Conservation (phyloP, 2,113 vertebrate genomes). For the Nothocercus nigrocapillus region DNA sequence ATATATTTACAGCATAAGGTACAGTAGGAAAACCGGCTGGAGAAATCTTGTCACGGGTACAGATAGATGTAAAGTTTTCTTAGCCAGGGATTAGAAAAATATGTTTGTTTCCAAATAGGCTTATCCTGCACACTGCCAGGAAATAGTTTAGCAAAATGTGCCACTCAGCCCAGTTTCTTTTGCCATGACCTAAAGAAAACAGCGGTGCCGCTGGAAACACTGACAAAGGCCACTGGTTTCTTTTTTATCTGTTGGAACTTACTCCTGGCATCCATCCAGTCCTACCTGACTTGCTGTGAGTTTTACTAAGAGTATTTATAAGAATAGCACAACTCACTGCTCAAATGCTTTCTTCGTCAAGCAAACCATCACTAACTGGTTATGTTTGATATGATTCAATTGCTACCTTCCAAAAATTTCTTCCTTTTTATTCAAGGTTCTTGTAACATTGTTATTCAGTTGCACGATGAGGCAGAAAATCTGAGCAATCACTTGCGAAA, state of each 20-base stretch:
- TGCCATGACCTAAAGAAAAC: slow-evolving; percentile 7
- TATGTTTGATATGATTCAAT: neutral
- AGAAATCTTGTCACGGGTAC: neutral
- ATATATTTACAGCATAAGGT: neutral
- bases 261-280: neutral
- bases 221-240: neutral
- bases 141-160: neutral
- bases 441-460: neutral
- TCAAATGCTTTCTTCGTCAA: neutral
- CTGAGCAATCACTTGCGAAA: accelerated
- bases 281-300: neutral
- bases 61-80: neutral
- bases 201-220: neutral
- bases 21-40: neutral
- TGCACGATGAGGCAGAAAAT: neutral
- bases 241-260: slow-evolving; percentile 21
- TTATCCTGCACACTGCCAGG: neutral
- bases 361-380: neutral
- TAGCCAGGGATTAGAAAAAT: neutral
- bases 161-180: neutral
- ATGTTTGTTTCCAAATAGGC: slow-evolving; percentile 8
- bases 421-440: neutral
- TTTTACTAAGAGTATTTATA: neutral
- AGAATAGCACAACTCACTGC: neutral
- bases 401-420: neutral